Evolutionary conservation across 1,140 invertebrate genomes (phyloP), one percentile per base, ranked within the genome.

Genomic region (Carposina sasakii): DNA sequence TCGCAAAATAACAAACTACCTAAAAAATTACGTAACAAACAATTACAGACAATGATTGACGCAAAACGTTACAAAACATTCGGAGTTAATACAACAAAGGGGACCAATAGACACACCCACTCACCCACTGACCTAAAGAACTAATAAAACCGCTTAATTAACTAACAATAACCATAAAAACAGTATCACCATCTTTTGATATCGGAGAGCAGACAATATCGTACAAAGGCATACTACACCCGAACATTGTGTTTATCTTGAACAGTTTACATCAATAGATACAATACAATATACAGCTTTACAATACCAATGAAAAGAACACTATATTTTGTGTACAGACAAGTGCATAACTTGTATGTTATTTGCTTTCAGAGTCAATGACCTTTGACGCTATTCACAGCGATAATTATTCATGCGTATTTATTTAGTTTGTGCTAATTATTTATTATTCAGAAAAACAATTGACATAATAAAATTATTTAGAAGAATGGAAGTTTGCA

Each of bases 131-230:
- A 75, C 76, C 71, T 57, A 76, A 16, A 74, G 73, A 66, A 67
- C 60, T 54, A 66, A 70, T 70, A 73, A 69, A 69, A 69, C 48
- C 50, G 67, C 67, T 76, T 76, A 69, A 81, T 81, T 78, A 74
- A 54, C 61, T 46, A 64, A 75, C 67, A 75, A 73, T 71, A 62
- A 73, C 61, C 43, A 71, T 68, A 72, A 72, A 76, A 78, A 62
- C 49, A 71, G 55, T 53, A 54, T 54, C 59, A 59, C 19, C 54
- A 55, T 64, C 67, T 70, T 67, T 67, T 71, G 69, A 65, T 72
- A 70, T 68, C 65, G 58, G 48, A 52, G 49, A 60, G 20, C 46
- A 63, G 53, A 72, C 67, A 60, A 46, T 26, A 45, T 36, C 34
- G 49, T 41, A 72, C 67, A 60, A 46, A 30, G 48, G 34, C 34